Evolutionary conservation across 2,113 vertebrate species (phyloP).

Genomic region (Oenanthe oenanthe): DNA sequence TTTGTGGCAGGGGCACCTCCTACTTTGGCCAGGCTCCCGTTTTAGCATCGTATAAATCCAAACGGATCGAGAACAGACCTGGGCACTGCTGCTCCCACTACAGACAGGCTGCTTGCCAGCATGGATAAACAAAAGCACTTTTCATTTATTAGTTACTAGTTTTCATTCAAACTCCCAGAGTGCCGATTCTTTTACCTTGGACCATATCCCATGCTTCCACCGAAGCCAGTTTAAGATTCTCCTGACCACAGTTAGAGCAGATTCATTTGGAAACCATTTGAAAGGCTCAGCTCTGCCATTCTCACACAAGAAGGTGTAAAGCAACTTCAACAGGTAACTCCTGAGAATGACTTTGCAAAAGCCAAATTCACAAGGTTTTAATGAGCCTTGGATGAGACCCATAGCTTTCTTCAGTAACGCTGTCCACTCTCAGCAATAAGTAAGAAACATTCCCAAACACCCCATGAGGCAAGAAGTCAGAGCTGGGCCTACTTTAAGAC

Average conservation of each 20-base stretch:
- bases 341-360: background rate
- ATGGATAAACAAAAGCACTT: constrained; percentile 63
- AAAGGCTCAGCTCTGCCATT: background rate
- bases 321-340: background rate
- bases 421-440: background rate
- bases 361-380: background rate
- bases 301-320: background rate
- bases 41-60: constrained; percentile 52
- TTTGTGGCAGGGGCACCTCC: constrained; percentile 41
- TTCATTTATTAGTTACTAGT: constrained; percentile 68
- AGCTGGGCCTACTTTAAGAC: constrained; percentile 24
- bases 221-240: constrained; percentile 47
- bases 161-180: constrained; percentile 57
- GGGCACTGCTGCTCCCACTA: constrained; percentile 41
- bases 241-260: background rate
- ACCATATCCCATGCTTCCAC: constrained; percentile 19
- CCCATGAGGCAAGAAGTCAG: constrained; percentile 27
- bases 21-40: constrained; percentile 38
- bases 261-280: constrained; percentile 43
- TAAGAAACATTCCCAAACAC: constrained; percentile 11
- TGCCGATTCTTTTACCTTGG: constrained; percentile 37
- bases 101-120: constrained; percentile 46
- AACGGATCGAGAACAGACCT: constrained; percentile 27
- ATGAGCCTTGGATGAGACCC: background rate
- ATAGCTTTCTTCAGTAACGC: background rate